phyloP scores from a whole-genome alignment of 2,113 vertebrate genomes.

The Albula goreensis region DNA sequence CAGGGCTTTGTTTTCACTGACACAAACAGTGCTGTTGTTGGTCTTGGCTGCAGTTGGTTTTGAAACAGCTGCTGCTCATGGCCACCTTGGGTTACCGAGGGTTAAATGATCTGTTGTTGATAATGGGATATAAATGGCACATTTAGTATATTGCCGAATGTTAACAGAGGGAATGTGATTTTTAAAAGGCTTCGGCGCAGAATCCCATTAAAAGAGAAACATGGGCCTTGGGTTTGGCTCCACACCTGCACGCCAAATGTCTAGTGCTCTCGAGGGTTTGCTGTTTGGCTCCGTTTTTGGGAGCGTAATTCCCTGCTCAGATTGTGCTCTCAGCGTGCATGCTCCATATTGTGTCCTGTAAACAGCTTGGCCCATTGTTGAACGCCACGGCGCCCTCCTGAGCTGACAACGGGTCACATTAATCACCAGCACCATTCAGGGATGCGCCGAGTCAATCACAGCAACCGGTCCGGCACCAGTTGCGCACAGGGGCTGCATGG shows the following conservation, averaged over 20 bases:
- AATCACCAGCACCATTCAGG: neutral
- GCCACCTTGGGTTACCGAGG: neutral
- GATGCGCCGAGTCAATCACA: neutral
- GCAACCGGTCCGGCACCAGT: neutral
- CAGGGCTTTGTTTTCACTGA: neutral
- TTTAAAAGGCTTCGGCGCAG: neutral
- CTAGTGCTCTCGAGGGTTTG: conserved; percentile 2
- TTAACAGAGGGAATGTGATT: neutral
- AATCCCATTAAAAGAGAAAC: neutral
- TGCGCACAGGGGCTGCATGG: neutral
- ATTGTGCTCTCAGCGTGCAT: neutral
- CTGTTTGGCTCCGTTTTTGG: neutral
- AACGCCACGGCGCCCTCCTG: neutral
- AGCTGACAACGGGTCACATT: conserved; percentile 6
- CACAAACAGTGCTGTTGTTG: neutral
- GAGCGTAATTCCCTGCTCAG: neutral
- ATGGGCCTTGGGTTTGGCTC: neutral
- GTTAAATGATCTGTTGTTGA: neutral
- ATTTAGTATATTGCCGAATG: neutral
- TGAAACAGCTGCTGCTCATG: neutral
- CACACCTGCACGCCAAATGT: neutral
- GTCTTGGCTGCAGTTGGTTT: neutral
- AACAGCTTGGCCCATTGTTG: conserved; percentile 6
- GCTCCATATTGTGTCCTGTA: conserved; percentile 6
- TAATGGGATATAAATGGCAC: neutral